Percentiles rank a stretch among this genome's conserved stretches.
These are phyloP conservation scores for Cydia splendana DNA, from an alignment of 1,140 invertebrate species.

Conservation along the genomic window DNA sequence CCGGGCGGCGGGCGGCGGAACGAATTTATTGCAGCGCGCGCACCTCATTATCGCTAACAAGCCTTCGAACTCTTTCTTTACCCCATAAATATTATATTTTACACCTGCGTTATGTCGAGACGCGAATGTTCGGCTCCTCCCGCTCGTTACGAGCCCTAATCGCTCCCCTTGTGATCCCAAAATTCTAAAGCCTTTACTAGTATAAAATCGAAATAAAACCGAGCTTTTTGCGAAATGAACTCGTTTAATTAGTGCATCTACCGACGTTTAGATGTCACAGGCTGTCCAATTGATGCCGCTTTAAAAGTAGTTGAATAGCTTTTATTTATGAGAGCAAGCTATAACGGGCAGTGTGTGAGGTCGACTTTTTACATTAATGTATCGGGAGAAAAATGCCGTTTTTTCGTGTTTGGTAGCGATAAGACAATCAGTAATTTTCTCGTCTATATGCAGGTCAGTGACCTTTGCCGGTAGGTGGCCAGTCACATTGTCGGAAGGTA, in stretches of 20 bases:
- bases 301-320: slow-evolving; percentile 16
- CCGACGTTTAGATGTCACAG: slow-evolving; percentile 7
- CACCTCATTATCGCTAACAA: slow-evolving; percentile 78
- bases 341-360: slow-evolving; percentile 2
- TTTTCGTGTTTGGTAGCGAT: background rate
- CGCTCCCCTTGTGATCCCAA: slow-evolving; percentile 7
- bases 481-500: background rate
- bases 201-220: background rate
- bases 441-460: slow-evolving; percentile 4
- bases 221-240: slow-evolving; percentile 8
- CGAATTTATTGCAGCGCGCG: slow-evolving; percentile 73
- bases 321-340: slow-evolving; percentile 18
- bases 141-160: slow-evolving; percentile 11
- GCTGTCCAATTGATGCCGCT: slow-evolving; percentile 9
- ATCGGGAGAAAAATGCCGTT: background rate
- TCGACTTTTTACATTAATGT: slow-evolving; percentile 10
- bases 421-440: slow-evolving; percentile 14
- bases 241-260: background rate
- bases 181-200: slow-evolving; percentile 7
- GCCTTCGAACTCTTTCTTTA: slow-evolving; percentile 72
- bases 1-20: slow-evolving; percentile 66
- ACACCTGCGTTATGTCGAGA: slow-evolving; percentile 68
- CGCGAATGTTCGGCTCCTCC: slow-evolving; percentile 27
- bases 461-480: background rate
- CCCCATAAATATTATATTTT: slow-evolving; percentile 78